Percentiles rank a stretch among this genome's conserved stretches.
Conservation (phyloP, 2,113 vertebrate species). For the Spea bombifrons region DNA sequence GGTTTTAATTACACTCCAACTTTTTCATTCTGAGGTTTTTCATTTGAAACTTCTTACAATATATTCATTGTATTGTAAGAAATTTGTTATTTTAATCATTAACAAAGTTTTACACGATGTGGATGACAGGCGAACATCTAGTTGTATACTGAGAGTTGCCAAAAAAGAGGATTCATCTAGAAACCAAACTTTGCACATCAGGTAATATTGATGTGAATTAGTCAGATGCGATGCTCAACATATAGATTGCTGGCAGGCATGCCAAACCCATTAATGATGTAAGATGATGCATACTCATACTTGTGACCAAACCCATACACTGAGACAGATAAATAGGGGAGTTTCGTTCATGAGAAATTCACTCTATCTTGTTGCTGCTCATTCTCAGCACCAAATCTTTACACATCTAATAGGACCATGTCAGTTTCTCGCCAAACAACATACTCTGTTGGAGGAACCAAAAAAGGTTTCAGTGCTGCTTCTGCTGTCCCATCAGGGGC, state of each 20-base stretch:
- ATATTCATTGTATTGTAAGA: no score
- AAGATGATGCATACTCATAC: conserved; percentile 29
- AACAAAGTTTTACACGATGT: no score
- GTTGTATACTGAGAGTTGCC: no score
- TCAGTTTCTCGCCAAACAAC: conserved; percentile 18
- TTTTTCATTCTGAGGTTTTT: no score
- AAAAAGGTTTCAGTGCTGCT: conserved; percentile 53
- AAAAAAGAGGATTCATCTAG: conserved; percentile 1
- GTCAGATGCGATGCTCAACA: conserved; percentile 49
- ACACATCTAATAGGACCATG: conserved; percentile 23
- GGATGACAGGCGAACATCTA: no score
- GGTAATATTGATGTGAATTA: conserved; percentile 15
- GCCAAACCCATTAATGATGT: conserved; percentile 48
- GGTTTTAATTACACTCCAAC: no score
- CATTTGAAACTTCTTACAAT: no score
- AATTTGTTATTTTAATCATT: no score
- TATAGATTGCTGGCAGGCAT: conserved; percentile 58
- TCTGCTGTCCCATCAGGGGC: conserved; percentile 53
- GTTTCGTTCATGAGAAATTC: not conserved
- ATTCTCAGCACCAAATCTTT: conserved; percentile 12
- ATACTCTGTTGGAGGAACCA: conserved; percentile 31
- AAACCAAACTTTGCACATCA: conserved; percentile 12
- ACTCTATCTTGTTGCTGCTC: conserved; percentile 12
- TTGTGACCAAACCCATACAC: conserved; percentile 55
- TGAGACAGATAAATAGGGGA: conserved; percentile 57